A percentile compares a stretch with the other conserved stretches of the same genome.
phyloP scores from a whole-genome alignment of 2,113 vertebrate genomes.

The Ginglymostoma cirratum region DNA sequence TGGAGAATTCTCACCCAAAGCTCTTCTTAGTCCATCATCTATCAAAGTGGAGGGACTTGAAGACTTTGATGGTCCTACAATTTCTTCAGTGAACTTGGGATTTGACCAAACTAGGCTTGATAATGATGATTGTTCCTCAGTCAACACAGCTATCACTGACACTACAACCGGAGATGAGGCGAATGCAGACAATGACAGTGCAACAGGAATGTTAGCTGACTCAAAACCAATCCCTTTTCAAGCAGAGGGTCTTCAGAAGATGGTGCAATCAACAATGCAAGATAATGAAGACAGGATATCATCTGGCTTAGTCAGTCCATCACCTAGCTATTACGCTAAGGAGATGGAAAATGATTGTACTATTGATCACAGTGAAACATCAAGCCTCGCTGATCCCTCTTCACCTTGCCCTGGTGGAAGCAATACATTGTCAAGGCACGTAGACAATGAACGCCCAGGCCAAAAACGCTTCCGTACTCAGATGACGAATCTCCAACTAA shows the following conservation, averaged over 20 bases:
- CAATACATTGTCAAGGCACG: constrained; percentile 77
- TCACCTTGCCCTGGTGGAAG: constrained; percentile 88
- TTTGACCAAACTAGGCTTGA: constrained; percentile 92
- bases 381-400: constrained; percentile 91
- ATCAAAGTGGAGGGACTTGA: constrained; percentile 97
- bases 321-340: constrained; percentile 88
- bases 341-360: constrained; percentile 94
- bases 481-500: constrained; percentile 97
- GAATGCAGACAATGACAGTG: constrained; percentile 88
- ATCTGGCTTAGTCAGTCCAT: constrained; percentile 91
- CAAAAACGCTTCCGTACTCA: constrained; percentile 98
- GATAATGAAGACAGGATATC: constrained; percentile 97
- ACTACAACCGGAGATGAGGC: constrained; percentile 97
- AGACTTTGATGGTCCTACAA: constrained; percentile 88
- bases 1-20: constrained; percentile 86
- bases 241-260: constrained; percentile 80
- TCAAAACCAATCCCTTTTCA: constrained; percentile 76
- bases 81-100: constrained; percentile 86
- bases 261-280: constrained; percentile 60
- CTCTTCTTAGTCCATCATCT: constrained; percentile 87
- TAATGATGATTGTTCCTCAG: constrained; percentile 97
- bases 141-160: constrained; percentile 96
- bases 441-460: constrained; percentile 85
- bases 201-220: constrained; percentile 66
- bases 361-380: constrained; percentile 95